A percentile compares a stretch with the other conserved stretches of the same genome.
phyloP scores from a whole-genome alignment of 2,797 vertebrate species.

The Antrozous pallidus region DNA sequence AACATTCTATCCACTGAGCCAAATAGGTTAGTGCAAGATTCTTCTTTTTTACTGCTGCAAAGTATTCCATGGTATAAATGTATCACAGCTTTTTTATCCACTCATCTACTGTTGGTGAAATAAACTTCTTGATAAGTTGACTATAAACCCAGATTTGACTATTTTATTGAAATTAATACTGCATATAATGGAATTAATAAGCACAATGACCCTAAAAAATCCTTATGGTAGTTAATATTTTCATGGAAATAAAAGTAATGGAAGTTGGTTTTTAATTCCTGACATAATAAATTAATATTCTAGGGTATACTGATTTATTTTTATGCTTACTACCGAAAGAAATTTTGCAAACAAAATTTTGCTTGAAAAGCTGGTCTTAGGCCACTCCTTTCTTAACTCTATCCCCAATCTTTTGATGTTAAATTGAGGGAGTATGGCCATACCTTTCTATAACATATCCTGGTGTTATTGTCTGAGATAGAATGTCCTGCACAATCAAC shows the following conservation, averaged over 20 bases:
- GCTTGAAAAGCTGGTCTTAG: background rate
- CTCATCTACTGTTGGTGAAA: background rate
- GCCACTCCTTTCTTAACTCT: background rate
- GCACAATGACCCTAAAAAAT: background rate
- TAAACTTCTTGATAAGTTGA: background rate
- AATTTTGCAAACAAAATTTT: conserved; percentile 15
- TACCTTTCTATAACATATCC: background rate
- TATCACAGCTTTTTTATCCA: no score
- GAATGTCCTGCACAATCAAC: background rate
- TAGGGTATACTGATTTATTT: background rate
- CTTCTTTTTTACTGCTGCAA: no score
- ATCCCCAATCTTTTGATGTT: background rate
- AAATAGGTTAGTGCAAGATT: no score
- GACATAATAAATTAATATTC: background rate
- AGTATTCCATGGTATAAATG: no score
- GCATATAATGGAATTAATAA: background rate
- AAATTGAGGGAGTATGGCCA: background rate
- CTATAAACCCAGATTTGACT: background rate
- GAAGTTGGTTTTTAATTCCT: conserved; percentile 25
- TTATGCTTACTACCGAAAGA: background rate
- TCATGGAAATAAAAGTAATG: conserved; percentile 40
- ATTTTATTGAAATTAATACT: conserved; percentile 39
- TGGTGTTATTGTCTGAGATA: background rate
- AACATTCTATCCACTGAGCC: no score
- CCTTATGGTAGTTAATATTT: background rate